Percentiles rank a stretch among this genome's conserved stretches.
phyloP scores from a whole-genome alignment of 1,140 invertebrate species.

The Cardiocondyla obscurior region DNA sequence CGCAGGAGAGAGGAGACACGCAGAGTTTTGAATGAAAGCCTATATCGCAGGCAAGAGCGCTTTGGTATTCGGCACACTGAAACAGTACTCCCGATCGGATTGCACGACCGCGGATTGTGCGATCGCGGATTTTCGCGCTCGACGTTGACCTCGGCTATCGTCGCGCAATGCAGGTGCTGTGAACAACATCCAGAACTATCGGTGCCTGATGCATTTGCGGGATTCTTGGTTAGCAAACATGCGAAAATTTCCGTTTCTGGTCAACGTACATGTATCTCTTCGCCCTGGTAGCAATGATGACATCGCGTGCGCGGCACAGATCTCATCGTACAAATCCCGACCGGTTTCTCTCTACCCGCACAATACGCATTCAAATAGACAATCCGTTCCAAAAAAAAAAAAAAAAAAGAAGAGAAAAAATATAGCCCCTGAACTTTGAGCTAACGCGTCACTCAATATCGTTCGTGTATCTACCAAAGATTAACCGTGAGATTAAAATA shows the following conservation, averaged over 20 bases:
- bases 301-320: not conserved
- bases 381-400: conserved; percentile 1
- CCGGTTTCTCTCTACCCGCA: not conserved
- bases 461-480: not conserved
- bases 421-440: not conserved
- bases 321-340: not conserved
- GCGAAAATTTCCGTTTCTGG: conserved; percentile 2
- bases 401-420: too few species aligned
- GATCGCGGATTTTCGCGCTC: conserved; percentile 27
- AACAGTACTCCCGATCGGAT: conserved; percentile 29
- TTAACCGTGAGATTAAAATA: not conserved
- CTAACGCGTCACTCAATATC: not conserved
- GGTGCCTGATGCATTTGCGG: not conserved
- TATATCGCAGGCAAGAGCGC: not conserved
- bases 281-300: not conserved
- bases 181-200: not conserved
- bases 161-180: not conserved
- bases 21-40: conserved; percentile 46
- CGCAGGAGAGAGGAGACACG: not conserved
- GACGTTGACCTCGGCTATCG: not conserved
- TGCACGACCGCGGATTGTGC: conserved; percentile 18
- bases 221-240: conserved; percentile 18
- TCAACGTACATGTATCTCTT: not conserved
- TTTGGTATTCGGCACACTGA: not conserved
- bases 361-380: not conserved